phyloP scores from a whole-genome alignment of 2,888 invertebrate species.

The Dicyrtomina minuta region DNA sequence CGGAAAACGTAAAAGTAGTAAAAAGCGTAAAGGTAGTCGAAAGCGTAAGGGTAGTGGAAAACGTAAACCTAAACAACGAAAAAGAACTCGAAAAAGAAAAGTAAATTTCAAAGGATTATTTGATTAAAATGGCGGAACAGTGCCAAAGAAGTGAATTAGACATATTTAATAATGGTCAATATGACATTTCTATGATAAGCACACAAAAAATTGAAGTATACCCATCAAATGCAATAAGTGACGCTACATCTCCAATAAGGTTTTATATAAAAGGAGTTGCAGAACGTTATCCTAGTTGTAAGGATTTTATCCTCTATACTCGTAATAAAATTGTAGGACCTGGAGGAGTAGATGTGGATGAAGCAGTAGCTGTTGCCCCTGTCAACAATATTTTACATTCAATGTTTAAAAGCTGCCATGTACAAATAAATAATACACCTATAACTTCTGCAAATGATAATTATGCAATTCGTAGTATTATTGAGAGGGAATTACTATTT shows the following conservation, averaged over 20 bases:
- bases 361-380: conserved; percentile 17
- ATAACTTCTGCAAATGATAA: conserved; percentile 3
- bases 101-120: neutral
- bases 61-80: neutral
- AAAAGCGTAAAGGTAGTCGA: neutral
- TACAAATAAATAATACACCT: conserved; percentile 23
- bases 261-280: conserved; percentile 36
- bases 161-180: conserved; percentile 32
- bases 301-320: too few species aligned
- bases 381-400: conserved; percentile 36
- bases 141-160: conserved; percentile 33
- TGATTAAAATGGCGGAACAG: neutral
- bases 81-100: too few species aligned
- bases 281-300: too few species aligned
- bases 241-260: conserved; percentile 19
- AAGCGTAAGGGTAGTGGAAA: neutral
- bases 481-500: conserved; percentile 9
- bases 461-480: conserved; percentile 3
- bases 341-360: conserved; percentile 8
- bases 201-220: conserved; percentile 6
- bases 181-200: conserved; percentile 29
- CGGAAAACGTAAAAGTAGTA: neutral
- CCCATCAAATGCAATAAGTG: conserved; percentile 9
- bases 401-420: conserved; percentile 26
- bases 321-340: conserved; percentile 13